Conservation (phyloP, 2,113 vertebrate genomes). For the Chrysemys picta region DNA sequence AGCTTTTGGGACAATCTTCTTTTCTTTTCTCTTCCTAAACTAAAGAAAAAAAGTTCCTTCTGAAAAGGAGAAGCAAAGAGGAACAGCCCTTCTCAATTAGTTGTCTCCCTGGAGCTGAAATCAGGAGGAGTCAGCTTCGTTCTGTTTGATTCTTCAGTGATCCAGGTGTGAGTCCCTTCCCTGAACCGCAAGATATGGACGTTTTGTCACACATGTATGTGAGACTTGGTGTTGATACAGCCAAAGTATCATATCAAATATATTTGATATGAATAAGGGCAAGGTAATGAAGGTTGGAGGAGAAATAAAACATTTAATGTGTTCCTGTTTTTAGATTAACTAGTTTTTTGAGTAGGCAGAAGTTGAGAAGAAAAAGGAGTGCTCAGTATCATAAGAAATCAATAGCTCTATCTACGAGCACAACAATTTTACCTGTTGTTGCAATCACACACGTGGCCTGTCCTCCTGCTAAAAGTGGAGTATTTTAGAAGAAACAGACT, state of each 20-base stretch:
- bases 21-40: neutral
- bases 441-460: neutral
- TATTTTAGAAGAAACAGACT: neutral
- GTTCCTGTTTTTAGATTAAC: neutral
- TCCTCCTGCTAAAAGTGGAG: neutral
- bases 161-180: neutral
- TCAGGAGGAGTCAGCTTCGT: neutral
- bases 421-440: neutral
- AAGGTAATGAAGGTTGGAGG: neutral
- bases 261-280: slow-evolving; percentile 6
- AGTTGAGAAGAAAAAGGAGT: neutral
- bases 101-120: neutral
- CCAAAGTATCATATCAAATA: slow-evolving; percentile 15
- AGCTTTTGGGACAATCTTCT: neutral
- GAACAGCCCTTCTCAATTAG: neutral
- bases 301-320: neutral
- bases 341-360: neutral
- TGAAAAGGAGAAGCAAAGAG: neutral
- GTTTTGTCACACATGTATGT: neutral
- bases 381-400: neutral
- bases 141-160: neutral
- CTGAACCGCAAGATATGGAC: neutral
- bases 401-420: neutral
- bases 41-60: neutral
- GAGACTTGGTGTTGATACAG: neutral